A percentile compares a stretch with the other conserved stretches of the same genome.
phyloP scores from a whole-genome alignment of 1,140 invertebrate genomes.

The Brachionus angularis region DNA sequence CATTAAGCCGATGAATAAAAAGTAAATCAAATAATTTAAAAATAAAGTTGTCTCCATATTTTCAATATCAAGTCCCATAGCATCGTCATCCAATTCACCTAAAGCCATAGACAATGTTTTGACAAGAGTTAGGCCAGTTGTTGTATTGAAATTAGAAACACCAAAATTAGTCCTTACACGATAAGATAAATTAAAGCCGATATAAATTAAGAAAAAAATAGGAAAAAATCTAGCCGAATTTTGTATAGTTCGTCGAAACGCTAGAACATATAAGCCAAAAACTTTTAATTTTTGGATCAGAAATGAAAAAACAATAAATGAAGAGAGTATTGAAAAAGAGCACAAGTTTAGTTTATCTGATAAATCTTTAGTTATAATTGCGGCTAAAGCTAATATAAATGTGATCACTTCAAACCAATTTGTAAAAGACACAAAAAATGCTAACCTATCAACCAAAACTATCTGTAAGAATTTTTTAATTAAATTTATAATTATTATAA shows the following conservation, averaged over 20 bases:
- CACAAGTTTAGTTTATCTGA: slow-evolving; percentile 2
- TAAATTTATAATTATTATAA: background rate
- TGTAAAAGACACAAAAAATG: slow-evolving; percentile 24
- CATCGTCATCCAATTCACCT: slow-evolving; percentile 21
- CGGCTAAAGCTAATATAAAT: slow-evolving; percentile 17
- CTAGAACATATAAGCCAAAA: slow-evolving; percentile 30
- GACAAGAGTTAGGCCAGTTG: slow-evolving; percentile 1
- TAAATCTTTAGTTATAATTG: background rate
- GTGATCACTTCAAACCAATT: slow-evolving; percentile 35
- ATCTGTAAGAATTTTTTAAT: slow-evolving; percentile 30
- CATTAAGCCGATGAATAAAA: slow-evolving; percentile 38
- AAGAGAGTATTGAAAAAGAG: slow-evolving; percentile 5
- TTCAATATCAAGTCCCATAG: slow-evolving; percentile 33
- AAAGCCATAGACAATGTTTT: slow-evolving; percentile 35
- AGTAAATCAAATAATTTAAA: slow-evolving; percentile 39
- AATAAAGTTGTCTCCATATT: background rate
- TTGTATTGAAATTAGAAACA: slow-evolving; percentile 17
- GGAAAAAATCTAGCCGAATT: slow-evolving; percentile 44
- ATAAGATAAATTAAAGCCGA: slow-evolving; percentile 38
- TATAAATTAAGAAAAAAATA: slow-evolving; percentile 36
- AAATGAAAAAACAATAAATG: slow-evolving; percentile 40
- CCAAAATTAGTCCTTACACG: slow-evolving; percentile 39
- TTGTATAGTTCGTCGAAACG: slow-evolving; percentile 25
- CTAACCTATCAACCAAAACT: slow-evolving; percentile 18
- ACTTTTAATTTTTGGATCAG: slow-evolving; percentile 41